Base-by-base conservation (phyloP, 2,113 vertebrate species). In the Triplophysa tibetana region DNA sequence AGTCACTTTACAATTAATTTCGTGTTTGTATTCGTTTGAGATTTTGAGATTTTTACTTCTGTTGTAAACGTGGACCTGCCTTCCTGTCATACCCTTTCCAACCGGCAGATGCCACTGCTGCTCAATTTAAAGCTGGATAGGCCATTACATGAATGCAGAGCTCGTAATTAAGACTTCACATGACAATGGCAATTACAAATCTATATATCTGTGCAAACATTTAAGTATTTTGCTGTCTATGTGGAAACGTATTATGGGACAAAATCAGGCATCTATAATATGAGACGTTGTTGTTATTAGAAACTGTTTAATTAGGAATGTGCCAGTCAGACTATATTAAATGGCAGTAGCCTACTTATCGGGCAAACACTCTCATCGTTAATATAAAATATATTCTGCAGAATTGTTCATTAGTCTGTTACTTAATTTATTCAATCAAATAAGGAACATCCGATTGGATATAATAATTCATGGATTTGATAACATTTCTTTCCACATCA, bases 51-150 rank as follows among this genome's bases (percentile, higher is more conserved):
- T 6, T 16, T 19, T 16, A 16, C 54, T 10, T n/a, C 2, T 58
- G 19, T 16, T 58, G 11, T 75, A 8, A 2, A 75, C 26, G 16
- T 76, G 23, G 10, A 10, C 26, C 16, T 29, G 19, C 48, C 3
- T 13, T 76, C 23, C 17, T 64, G 41, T 19, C 4, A 50, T 21
- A n/a, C 26, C 8, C 21, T 33, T 76, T 76, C 24, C 26, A n/a
- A 79, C 92, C 92, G 90, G 82, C 83, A 91, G 92, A 90, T 92
- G 92, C 89, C 92, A 89, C 87, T 93, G 91, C 92, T 91, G 88
- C 75, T 91, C 89, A 90, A 77, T 65, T 56, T 79, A 83, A 77
- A 33, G 38, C n/a, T 19, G 48, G 23, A 66, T 38, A 58, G n/a
- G 43, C 16, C 21, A n/a, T 56, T 79, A 6, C 33, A 23, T 21